Evolutionary conservation across 2,113 vertebrate species (phyloP).

Genomic region (Lota lota): DNA sequence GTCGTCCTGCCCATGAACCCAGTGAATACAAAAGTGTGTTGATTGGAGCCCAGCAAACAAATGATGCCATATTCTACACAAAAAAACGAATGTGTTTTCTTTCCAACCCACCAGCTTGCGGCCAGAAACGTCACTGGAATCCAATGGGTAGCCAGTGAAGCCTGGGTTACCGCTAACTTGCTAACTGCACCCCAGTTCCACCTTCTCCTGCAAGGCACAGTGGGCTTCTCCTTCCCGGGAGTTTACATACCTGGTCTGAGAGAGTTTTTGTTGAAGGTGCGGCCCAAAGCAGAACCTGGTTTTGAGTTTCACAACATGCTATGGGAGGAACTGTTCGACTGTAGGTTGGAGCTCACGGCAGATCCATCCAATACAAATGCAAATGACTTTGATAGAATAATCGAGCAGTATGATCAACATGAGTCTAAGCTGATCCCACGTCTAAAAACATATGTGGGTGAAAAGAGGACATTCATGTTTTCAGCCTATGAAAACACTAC

Average conservation of each 20-base stretch:
- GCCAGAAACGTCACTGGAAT: constrained; percentile 64
- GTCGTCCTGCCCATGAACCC: constrained; percentile 20
- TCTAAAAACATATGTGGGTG: no score
- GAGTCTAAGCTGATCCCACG: no score
- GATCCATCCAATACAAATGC: neutral
- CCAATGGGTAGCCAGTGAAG: constrained; percentile 72
- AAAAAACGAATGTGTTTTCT: neutral
- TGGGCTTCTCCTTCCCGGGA: constrained; percentile 68
- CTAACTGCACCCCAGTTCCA: constrained; percentile 62
- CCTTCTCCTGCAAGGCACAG: constrained; percentile 58
- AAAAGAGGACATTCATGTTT: neutral
- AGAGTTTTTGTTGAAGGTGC: constrained; percentile 62
- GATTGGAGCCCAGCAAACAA: neutral
- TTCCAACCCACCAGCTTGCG: constrained; percentile 32
- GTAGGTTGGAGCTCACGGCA: constrained; percentile 47
- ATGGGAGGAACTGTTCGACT: constrained; percentile 74
- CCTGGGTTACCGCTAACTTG: constrained; percentile 64
- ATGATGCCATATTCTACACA: neutral
- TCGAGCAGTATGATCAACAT: no score
- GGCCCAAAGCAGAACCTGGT: constrained; percentile 53
- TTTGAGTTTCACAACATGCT: constrained; percentile 69
- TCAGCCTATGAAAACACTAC: neutral
- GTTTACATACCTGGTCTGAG: constrained; percentile 60
- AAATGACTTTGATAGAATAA: no score
- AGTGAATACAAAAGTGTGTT: neutral